Base-by-base conservation (phyloP, 2,797 vertebrate species). In the Ceyx erithaca region DNA sequence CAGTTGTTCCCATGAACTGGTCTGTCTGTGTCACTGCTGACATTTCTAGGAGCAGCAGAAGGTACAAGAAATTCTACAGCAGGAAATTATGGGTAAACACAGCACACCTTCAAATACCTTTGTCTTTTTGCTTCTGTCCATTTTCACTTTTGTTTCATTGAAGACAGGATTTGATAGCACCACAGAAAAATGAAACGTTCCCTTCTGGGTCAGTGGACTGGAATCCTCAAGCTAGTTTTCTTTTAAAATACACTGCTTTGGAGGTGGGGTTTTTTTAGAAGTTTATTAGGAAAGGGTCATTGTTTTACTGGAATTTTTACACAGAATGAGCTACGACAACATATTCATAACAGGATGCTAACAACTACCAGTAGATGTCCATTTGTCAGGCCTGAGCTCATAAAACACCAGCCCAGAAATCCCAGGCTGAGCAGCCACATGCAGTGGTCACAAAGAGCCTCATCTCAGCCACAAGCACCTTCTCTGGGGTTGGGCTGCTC, bases 101-200 rank as follows among this genome's bases (percentile, higher is more conserved):
- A 68, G 37, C 26, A 70, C 6, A 20, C 40, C 49, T 81, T 51
- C 21, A 69, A 15, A 40, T 35, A 51, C 1, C 7, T 31, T 68
- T 78, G 69, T 28, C 40, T 54, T 87, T 85, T 67, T 41, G 16
- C 72, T 91, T 75, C 41, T 80, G 31, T 75, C 45, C 10, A 59
- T 68, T 89, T 95, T 89, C 81, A 72, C 64, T 95, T 91, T 89
- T 31, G 10, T 67, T 92, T 80, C 51, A 9, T 35, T 0, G 1
- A 40, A 18, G 51, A 63, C n/a, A 67, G 25, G 51, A 57, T 71
- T 78, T 71, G 12, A 30, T 66, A 58, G 58, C 85, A 54, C 49
- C 61, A 23, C 33, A 51, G 64, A 75, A 77, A 92, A 94, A 69
- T 43, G 54, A 90, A 94, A 94, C 66, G 10, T 69, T 76, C 66